Conservation (phyloP, 1,140 invertebrate genomes). For the Drosophila sp. region DNA sequence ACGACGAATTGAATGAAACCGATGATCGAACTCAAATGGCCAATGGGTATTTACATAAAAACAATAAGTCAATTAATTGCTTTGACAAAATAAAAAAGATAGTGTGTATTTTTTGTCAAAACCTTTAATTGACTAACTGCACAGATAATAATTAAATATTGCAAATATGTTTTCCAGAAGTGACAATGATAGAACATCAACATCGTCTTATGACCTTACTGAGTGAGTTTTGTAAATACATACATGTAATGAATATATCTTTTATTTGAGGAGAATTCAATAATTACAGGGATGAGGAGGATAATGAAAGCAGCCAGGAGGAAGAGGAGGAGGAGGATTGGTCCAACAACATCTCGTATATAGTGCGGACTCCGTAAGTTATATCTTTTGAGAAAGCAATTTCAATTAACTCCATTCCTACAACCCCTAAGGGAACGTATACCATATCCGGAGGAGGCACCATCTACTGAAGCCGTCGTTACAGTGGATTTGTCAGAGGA, state of each 20-base stretch:
- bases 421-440: neutral
- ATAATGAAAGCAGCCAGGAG: conserved; percentile 2
- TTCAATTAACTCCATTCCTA: neutral
- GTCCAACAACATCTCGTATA: neutral
- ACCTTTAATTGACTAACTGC: too few relatives aligned
- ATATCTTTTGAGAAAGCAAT: neutral
- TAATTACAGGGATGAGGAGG: conserved; percentile 7
- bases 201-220: neutral
- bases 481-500: neutral
- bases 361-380: neutral
- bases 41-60: neutral
- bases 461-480: neutral
- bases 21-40: conserved; percentile 1
- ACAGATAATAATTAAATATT: too few relatives aligned
- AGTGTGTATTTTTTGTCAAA: too few relatives aligned
- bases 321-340: conserved; percentile 13
- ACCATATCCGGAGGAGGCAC: neutral
- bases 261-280: neutral
- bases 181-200: neutral
- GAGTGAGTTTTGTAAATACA: conserved; percentile 21
- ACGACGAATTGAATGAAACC: conserved; percentile 29
- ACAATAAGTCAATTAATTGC: neutral
- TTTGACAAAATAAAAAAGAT: neutral
- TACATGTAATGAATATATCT: too few relatives aligned
- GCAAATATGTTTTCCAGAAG: neutral